Evolutionary conservation across 2,888 invertebrate species (phyloP), one percentile per base, ranked within the genome.

Genomic region (Peribatodes rhomboidaria): DNA sequence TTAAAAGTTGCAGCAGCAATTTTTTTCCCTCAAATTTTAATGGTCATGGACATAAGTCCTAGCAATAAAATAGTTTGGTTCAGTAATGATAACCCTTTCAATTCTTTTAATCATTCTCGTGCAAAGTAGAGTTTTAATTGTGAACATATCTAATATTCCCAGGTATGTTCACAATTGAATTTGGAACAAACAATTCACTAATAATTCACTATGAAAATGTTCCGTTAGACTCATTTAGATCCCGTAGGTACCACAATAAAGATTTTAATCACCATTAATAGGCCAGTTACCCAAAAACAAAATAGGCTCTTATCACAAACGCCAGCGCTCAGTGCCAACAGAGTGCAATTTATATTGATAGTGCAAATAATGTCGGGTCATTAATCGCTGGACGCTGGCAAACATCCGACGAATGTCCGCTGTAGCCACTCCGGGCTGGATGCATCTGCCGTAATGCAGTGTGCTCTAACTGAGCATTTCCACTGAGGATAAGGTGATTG

Each of bases 341-440:
- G 37, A 46, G 39, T 22, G 56, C 62, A 62, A 56, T 57, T 62
- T 52, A 57, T 52, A 39, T 49, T 57, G 62, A 42, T 57, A 57
- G 52, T 14, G 57, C 52, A 52, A 52, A 57, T 63, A 63, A 57
- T 63, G 63, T 53, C 39, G 9, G 27, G 37, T 22, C 57, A 54
- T 63, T 57, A 58, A 42, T 53, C 54, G 50, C 41, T 39, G 58
- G 46, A n/a, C 47, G 46, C 47, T 64, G 44, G 58, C 63, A 64
- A 64, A 58, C 54, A 54, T 47, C 54, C 58, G 58, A 14, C 50
- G 18, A 62, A 49, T 33, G 42, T 44, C 55, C 55, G 18, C 16
- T 10, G 47, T 27, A 47, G 44, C 13, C 44, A 20, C 11, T 42
- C 16, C 18, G 52, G n/a, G 22, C 20, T 22, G 39, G 20, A 22